Base-by-base conservation (phyloP, 2,113 vertebrate species). In the Amphiprion ocellaris region DNA sequence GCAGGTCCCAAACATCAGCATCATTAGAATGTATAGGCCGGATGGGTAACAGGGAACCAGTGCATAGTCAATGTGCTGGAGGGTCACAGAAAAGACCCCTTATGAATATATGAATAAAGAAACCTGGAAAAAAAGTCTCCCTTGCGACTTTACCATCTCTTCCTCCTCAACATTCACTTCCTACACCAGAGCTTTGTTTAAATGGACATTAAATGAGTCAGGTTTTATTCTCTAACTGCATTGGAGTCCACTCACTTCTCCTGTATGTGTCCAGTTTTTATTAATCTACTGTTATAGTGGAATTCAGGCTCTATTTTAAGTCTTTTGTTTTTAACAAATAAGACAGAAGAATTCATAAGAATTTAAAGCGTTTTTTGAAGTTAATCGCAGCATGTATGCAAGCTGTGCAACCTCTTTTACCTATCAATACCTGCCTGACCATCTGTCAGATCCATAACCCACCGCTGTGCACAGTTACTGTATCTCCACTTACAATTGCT, bases 31-130 rank as follows among this genome's bases (percentile, higher is more conserved):
- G 69, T 72, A 60, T 47, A 60, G 77, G 33, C 19, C 41, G 63
- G 56, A 30, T 41, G 12, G 24, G 69, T 41, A 62, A 69, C 44
- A 63, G 37, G 49, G 62, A 79, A 37, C 47, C 33, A 30, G 41
- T 78, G 76, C 63, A 58, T 79, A 81, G 67, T 69, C 70, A 44
- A 67, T 87, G 77, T 70, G 33, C 52, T 74, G 39, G 2, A 49
- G 79, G 81, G 88, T 85, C 68, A n/a, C 39, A 14, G 24, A 26
- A 30, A 61, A 21, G 65, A 79, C 65, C 85, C 77, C 59, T 69
- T 53, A 66, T 50, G 73, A 84, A 83, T 89, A 81, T 71, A 84
- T 85, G 79, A 90, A 90, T 88, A 81, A 52, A 70, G 56, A 76
- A 68, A 5, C 53, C 10, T 19, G 65, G 14, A 55, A 65, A 28